Base-by-base conservation (phyloP, 1,140 invertebrate species). In the Drosophila orosa region DNA sequence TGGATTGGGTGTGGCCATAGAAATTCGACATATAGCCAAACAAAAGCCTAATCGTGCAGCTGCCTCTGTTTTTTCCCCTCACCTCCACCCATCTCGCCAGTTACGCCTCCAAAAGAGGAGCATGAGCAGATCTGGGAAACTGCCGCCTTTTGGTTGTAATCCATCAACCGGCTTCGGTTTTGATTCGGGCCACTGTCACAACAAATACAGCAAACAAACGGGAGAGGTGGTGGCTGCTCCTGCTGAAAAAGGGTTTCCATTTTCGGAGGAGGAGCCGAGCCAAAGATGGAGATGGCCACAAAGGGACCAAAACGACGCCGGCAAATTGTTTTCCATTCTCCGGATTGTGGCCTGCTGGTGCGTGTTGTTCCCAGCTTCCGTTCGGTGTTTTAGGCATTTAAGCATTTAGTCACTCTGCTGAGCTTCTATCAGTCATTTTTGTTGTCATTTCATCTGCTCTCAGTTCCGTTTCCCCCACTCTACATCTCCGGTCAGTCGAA, bases 21-120 rank as follows among this genome's bases (percentile, higher is more conserved):
- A 87, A 89, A 80, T 84, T 89, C 86, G 84, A 89, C 84, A 87
- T 85, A 71, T 72, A 84, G 48, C 77, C 85, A 89, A 89, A 89
- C 84, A 89, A 89, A 89, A 84, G 80, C 85, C 85, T 89, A 89
- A 89, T 89, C 85, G 85, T 89, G 77, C 84, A 80, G 80, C 73
- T 80, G 83, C 57, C 65, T 42, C 56, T 31, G 35, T 29, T 15
- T 42, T 22, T 17, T 17, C 10, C 47, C 19, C 5, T 19, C 19
- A 8, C 37, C n/a, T 3, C 35, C 22, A 7, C 25, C 22, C n/a
- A 17, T 12, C 27, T 19, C 0, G 12, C 52, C 44, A 33, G 78
- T 54, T 76, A 83, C 83, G 66, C 71, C 84, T 60, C 39, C 54
- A 40, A 69, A 27, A 39, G 52, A 33, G n/a, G n/a, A n/a, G n/a